Base-by-base conservation (phyloP, 2,888 invertebrate genomes). In the Euplagia quadripunctaria region DNA sequence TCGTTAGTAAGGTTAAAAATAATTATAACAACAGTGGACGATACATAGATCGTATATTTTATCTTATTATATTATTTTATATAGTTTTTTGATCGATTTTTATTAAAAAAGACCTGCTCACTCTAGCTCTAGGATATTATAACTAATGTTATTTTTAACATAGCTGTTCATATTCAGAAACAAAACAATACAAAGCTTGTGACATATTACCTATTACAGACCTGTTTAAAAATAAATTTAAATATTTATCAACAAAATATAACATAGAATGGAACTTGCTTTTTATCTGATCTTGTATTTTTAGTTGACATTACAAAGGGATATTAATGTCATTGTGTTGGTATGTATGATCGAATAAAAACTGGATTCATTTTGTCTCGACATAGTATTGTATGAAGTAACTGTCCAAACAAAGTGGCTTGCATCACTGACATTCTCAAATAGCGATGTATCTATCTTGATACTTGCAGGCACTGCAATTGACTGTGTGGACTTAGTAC, bases 221-320 rank as follows among this genome's bases (percentile, higher is more conserved):
- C 41, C n/a, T 43, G 5, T 51, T 70, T 42, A 31, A 65, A 55
- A 64, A 20, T 78, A 67, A 74, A 78, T 17, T 70, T 64, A 9
- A 65, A 51, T 67, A 49, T 20, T 64, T 55, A 63, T 65, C 64
- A 70, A 76, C 76, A 71, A 71, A 68, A 46, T 71, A 74, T 75
- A 78, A 83, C 78, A 83, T 78, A 81, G 78, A 80, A 76, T 64
- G 58, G 74, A 74, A 75, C 74, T 68, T 79, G 65, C 31, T 31
- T 73, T 81, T 75, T 72, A 81, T 83, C 78, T 70, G 64, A 71
- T 71, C 64, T 71, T 14, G 20, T 77, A 83, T 80, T 82, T 82
- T 75, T 78, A 75, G 68, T 73, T 77, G 82, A 82, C 80, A 83
- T 80, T 78, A 81, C 83, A 78, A 77, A 80, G 31, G 31, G 1